phyloP scores from a whole-genome alignment of 2,113 vertebrate species.

The Lathamus discolor region DNA sequence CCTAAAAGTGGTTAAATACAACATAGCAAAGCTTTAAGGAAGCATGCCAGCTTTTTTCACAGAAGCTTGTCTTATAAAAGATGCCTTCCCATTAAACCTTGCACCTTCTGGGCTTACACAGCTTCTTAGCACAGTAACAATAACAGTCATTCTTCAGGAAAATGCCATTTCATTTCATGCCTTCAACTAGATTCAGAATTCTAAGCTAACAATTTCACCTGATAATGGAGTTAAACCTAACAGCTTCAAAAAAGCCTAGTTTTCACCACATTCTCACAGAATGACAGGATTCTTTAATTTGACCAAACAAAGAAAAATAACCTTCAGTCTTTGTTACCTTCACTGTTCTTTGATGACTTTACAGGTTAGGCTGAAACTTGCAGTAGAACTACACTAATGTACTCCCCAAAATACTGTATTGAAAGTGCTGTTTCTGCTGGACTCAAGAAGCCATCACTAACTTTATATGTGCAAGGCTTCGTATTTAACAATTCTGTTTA shows the following conservation, averaged over 20 bases:
- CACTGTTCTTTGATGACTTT: not conserved
- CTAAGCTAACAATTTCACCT: not conserved
- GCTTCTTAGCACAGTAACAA: not conserved
- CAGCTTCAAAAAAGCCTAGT: not conserved
- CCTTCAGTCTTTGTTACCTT: not conserved
- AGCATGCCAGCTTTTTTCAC: not conserved
- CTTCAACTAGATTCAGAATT: not conserved
- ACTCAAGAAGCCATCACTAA: not conserved
- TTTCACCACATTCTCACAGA: not conserved
- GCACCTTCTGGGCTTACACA: not conserved
- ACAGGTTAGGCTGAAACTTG: not conserved
- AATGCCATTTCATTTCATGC: not conserved
- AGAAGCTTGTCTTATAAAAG: not conserved
- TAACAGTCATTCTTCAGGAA: not conserved
- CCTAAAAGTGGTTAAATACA: not conserved
- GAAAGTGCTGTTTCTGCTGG: not conserved
- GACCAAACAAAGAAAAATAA: not conserved
- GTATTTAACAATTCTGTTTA: not conserved
- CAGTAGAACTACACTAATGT: not conserved
- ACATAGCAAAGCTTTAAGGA: not conserved
- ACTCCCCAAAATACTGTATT: not conserved
- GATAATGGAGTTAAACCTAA: not conserved
- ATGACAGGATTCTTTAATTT: not conserved
- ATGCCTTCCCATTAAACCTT: not conserved
- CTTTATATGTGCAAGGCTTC: not conserved